Conservation (phyloP, 2,113 vertebrate genomes). For the Eurystomus gularis region DNA sequence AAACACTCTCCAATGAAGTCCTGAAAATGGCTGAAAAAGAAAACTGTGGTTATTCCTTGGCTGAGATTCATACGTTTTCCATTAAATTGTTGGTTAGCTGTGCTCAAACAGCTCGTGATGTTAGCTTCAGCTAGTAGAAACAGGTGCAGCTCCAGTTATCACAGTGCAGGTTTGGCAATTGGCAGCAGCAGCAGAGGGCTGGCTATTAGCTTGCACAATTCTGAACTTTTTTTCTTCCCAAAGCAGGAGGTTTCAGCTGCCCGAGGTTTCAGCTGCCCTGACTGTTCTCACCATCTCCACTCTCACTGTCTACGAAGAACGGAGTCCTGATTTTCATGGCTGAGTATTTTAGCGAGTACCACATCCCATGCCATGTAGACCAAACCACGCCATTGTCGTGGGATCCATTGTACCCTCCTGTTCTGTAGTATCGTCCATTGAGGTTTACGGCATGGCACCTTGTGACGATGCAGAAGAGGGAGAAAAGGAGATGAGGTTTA, state of each 20-base stretch:
- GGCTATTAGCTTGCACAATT: background rate
- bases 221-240: background rate
- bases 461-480: background rate
- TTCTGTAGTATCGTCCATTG: conserved; percentile 84
- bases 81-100: background rate
- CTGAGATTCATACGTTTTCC: background rate
- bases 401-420: conserved; percentile 77
- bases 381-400: conserved; percentile 85
- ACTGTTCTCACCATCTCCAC: conserved; percentile 76
- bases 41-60: background rate
- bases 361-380: conserved; percentile 85
- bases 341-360: conserved; percentile 88
- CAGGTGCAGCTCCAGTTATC: background rate
- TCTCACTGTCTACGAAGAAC: conserved; percentile 77
- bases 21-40: background rate
- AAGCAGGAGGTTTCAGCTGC: background rate
- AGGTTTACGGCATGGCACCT: conserved; percentile 89
- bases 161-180: background rate
- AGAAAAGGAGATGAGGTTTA: background rate
- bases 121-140: background rate
- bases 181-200: background rate
- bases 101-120: background rate
- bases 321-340: conserved; percentile 85
- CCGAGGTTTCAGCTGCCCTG: background rate
- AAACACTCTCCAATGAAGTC: background rate